Conservation (phyloP, 2,888 invertebrate species). For the Drosophila sordidula region DNA sequence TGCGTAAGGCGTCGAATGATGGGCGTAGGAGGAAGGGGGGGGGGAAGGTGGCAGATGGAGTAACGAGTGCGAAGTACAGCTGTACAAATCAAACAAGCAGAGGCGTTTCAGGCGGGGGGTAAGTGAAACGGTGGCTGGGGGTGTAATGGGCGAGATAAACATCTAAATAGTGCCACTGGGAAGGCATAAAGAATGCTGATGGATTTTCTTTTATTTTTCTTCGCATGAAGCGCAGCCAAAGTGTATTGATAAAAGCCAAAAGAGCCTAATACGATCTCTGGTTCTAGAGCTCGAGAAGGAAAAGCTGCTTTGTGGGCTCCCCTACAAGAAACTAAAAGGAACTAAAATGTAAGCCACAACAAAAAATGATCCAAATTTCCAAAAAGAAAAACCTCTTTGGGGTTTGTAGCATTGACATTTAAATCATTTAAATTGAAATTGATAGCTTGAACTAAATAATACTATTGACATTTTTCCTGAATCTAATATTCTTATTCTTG, state of each 20-base stretch:
- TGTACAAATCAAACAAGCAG: slow-evolving; percentile 39
- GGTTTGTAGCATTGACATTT: too few species aligned
- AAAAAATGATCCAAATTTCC: too few species aligned
- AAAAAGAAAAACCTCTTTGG: too few species aligned
- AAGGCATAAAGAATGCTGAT: neutral
- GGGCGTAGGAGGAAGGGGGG: neutral
- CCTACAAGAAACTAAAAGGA: too few species aligned
- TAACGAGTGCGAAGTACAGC: slow-evolving; percentile 40
- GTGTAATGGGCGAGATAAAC: slow-evolving; percentile 7
- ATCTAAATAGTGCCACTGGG: slow-evolving; percentile 10
- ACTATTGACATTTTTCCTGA: too few species aligned
- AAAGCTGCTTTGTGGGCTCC: too few species aligned
- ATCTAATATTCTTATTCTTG: too few species aligned
- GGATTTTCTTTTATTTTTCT: slow-evolving; percentile 4
- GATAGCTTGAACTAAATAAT: too few species aligned
- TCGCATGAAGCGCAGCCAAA: neutral
- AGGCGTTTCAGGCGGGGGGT: slow-evolving; percentile 9
- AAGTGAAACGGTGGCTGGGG: too few species aligned
- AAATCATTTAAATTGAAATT: too few species aligned
- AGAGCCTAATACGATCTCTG: neutral
- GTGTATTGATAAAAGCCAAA: neutral
- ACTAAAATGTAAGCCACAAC: too few species aligned
- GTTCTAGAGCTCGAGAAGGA: too few species aligned
- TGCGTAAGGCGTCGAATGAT: slow-evolving; percentile 53
- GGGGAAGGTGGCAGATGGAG: neutral